Evolutionary conservation across 1,140 invertebrate genomes (phyloP).

Genomic region (Lordiphosa collinella): DNA sequence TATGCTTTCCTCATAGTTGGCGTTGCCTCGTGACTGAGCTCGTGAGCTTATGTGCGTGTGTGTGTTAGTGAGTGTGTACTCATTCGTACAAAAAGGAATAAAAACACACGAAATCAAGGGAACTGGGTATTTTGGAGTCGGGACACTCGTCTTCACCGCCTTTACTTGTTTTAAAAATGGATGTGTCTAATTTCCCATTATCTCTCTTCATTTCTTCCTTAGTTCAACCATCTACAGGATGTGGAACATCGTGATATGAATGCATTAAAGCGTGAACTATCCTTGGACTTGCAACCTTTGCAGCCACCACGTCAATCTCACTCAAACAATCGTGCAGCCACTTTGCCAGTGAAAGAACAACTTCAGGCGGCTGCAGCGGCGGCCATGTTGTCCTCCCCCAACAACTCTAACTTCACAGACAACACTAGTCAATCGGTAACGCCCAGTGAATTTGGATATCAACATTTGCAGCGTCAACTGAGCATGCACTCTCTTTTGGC

Average conservation of each 20-base stretch:
- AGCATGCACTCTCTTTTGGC: slow-evolving; percentile 75
- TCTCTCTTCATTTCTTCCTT: neutral
- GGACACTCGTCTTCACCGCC: too few species aligned
- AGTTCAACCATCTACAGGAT: slow-evolving; percentile 56
- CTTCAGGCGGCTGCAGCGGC: slow-evolving; percentile 37
- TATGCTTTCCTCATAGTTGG: too few species aligned
- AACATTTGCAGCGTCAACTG: slow-evolving; percentile 73
- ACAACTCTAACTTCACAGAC: slow-evolving; percentile 77
- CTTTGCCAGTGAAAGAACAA: slow-evolving; percentile 51
- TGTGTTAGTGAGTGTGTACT: too few species aligned
- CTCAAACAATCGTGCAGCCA: slow-evolving; percentile 40
- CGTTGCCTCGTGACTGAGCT: too few species aligned
- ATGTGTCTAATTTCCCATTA: too few species aligned
- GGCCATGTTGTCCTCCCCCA: slow-evolving; percentile 60
- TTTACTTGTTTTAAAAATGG: too few species aligned
- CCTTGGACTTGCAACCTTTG: slow-evolving; percentile 62
- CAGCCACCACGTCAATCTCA: slow-evolving; percentile 45
- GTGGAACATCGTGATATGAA: slow-evolving; percentile 72
- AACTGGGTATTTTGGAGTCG: too few species aligned
- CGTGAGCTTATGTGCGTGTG: too few species aligned
- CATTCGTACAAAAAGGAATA: too few species aligned
- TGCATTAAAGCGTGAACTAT: slow-evolving; percentile 72
- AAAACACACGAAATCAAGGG: too few species aligned
- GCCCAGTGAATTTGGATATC: slow-evolving; percentile 78
- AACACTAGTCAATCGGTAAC: slow-evolving; percentile 80